Percentiles rank a stretch among this genome's conserved stretches.
Evolutionary conservation across 2,888 invertebrate genomes (phyloP).

Genomic region (Bruchidius siliquastri): DNA sequence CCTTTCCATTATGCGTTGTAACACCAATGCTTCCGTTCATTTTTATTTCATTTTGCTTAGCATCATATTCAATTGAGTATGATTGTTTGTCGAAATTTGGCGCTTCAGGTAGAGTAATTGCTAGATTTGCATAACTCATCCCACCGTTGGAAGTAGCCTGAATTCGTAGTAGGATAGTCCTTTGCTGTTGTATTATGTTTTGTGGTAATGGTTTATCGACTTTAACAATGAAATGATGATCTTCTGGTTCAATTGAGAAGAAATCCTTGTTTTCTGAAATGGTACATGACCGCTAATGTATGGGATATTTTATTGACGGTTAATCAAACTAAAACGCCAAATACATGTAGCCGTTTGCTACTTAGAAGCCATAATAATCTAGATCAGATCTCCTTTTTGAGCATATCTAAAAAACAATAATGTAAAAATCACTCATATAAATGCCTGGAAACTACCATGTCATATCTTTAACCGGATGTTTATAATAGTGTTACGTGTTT

Average conservation of each 20-base stretch:
- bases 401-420: too few species aligned
- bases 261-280: constrained; percentile 3
- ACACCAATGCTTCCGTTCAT: background rate
- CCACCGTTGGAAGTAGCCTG: constrained; percentile 11
- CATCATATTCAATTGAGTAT: background rate
- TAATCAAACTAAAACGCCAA: too few species aligned
- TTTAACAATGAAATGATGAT: constrained; percentile 6
- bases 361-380: too few species aligned
- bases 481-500: too few species aligned
- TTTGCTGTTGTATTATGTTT: constrained; percentile 12
- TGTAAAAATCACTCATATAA: too few species aligned
- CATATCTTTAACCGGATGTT: too few species aligned
- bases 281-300: too few species aligned
- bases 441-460: too few species aligned
- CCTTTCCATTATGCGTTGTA: background rate
- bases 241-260: constrained; percentile 2
- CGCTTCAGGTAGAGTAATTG: constrained; percentile 11
- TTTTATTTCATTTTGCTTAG: background rate
- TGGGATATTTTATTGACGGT: too few species aligned
- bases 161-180: constrained; percentile 16
- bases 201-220: constrained; percentile 11
- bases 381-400: too few species aligned
- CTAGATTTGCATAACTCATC: constrained; percentile 17
- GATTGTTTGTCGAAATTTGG: background rate
- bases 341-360: too few species aligned